A percentile compares a stretch with the other conserved stretches of the same genome.
phyloP scores from a whole-genome alignment of 2,888 invertebrate species.

The Tetragnatha montana region DNA sequence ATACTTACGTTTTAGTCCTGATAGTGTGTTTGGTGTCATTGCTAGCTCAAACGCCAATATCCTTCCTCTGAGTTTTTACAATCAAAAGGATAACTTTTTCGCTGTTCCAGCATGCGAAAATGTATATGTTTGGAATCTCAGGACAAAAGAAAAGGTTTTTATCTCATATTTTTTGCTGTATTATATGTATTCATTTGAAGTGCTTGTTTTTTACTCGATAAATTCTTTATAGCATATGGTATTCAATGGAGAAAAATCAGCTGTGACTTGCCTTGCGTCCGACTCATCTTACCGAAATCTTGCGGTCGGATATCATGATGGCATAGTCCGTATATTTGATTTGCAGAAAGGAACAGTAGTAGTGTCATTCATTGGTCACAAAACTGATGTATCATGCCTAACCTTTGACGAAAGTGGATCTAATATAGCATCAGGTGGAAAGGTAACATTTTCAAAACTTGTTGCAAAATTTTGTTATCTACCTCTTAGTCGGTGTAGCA shows the following conservation, averaged over 20 bases:
- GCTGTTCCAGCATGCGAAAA: conserved; percentile 96
- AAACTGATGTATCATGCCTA: conserved; percentile 86
- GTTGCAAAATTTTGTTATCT: too few relatives aligned
- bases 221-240: conserved; percentile 79
- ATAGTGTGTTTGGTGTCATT: conserved; percentile 91
- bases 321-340: conserved; percentile 89
- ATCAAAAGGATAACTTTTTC: conserved; percentile 79
- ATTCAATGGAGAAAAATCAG: conserved; percentile 87
- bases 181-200: not conserved
- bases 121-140: conserved; percentile 94
- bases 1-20: conserved; percentile 90
- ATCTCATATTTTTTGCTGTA: not conserved
- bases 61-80: conserved; percentile 83
- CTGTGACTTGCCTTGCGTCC: conserved; percentile 85
- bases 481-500: too few relatives aligned
- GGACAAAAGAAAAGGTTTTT: conserved; percentile 85
- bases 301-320: conserved; percentile 95
- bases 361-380: conserved; percentile 87
- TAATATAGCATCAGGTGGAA: conserved; percentile 90
- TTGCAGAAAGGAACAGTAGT: conserved; percentile 83
- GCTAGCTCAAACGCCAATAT: conserved; percentile 84
- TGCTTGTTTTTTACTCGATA: not conserved
- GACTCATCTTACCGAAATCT: conserved; percentile 86
- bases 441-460: conserved; percentile 78
- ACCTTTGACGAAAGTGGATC: conserved; percentile 90